phyloP scores from a whole-genome alignment of 2,797 vertebrate genomes.

The Malurus splendens region DNA sequence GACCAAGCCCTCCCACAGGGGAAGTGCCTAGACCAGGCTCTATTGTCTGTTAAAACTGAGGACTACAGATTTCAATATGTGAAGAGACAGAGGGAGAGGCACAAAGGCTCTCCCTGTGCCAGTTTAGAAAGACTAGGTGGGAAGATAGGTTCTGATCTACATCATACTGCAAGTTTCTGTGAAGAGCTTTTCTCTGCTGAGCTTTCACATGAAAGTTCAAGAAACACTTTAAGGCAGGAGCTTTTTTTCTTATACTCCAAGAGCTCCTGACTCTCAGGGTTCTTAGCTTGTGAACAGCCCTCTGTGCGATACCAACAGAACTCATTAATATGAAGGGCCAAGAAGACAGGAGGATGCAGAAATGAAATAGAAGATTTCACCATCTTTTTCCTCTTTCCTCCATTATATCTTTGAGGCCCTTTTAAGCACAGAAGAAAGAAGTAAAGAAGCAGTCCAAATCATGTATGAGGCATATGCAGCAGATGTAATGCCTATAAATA shows the following conservation, averaged over 20 bases:
- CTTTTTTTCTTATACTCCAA: neutral
- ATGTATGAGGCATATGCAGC: neutral
- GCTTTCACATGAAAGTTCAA: neutral
- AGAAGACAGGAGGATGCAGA: neutral
- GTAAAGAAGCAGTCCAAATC: neutral
- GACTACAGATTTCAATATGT: neutral
- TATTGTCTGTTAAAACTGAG: neutral
- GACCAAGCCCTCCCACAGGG: neutral
- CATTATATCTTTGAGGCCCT: neutral
- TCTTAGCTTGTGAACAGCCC: neutral
- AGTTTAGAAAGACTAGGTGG: neutral
- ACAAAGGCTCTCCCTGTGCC: neutral
- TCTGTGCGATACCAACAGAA: neutral
- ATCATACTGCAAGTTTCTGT: neutral
- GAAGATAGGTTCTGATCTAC: neutral
- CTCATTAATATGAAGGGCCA: neutral
- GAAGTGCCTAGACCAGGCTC: neutral
- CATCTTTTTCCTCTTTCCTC: neutral
- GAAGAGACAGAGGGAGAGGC: neutral
- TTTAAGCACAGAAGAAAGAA: neutral
- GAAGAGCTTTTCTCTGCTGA: neutral
- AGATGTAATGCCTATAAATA: conserved; percentile 45
- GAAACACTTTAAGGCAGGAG: neutral
- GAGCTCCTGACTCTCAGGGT: neutral
- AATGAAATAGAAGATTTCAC: neutral